phyloP scores from a whole-genome alignment of 2,113 vertebrate genomes.

The Eidolon helvum region DNA sequence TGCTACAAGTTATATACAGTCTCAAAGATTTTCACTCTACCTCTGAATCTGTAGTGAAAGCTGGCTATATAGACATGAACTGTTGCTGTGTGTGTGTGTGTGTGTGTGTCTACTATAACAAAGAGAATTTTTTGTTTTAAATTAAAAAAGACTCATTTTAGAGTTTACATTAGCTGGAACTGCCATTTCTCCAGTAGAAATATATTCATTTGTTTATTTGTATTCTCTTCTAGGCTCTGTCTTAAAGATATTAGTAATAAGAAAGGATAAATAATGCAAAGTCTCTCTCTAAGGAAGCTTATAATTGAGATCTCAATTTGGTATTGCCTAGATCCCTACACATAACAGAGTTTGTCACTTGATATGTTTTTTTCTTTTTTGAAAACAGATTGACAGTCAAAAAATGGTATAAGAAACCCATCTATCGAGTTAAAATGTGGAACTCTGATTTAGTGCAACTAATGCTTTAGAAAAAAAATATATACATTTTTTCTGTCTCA shows the following conservation, averaged over 20 bases:
- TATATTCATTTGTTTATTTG: neutral
- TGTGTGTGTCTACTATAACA: neutral
- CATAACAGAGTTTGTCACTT: neutral
- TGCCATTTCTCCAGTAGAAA: neutral
- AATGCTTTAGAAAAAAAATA: neutral
- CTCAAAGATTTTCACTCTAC: neutral
- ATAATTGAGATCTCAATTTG: neutral
- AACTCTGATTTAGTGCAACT: neutral
- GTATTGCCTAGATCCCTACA: neutral
- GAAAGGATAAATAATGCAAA: neutral
- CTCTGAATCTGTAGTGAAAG: neutral
- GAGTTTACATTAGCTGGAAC: neutral
- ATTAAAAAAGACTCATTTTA: neutral
- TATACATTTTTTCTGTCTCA: neutral
- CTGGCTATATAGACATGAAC: neutral
- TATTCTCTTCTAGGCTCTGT: neutral
- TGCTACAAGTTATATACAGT: neutral
- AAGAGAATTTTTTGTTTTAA: neutral
- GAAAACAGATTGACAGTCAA: neutral
- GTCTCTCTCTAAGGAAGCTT: neutral
- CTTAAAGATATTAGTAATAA: neutral
- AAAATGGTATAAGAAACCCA: neutral
- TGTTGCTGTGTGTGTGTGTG: neutral
- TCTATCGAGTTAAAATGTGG: neutral
- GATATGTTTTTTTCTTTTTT: neutral